Percentiles rank a stretch among this genome's conserved stretches.
Conservation (phyloP, 2,888 invertebrate species). For the Athalia circularis region DNA sequence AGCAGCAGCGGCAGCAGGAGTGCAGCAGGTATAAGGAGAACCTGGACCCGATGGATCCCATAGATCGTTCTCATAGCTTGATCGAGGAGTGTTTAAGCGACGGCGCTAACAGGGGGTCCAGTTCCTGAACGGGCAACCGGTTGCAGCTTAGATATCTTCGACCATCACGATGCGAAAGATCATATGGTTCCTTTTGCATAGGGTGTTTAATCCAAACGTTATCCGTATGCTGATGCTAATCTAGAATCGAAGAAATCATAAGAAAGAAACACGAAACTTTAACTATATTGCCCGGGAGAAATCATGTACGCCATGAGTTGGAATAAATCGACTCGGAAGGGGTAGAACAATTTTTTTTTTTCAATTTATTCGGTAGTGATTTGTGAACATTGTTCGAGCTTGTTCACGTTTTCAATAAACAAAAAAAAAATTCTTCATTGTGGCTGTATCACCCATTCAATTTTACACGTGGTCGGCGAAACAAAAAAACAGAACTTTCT, state of each 20-base stretch:
- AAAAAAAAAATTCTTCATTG: background rate
- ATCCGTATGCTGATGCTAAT: background rate
- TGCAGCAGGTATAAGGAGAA: constrained; percentile 18
- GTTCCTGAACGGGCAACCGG: constrained; percentile 17
- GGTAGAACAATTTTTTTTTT: too few relatives aligned
- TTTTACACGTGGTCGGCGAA: too few relatives aligned
- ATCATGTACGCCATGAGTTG: too few relatives aligned
- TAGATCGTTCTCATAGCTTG: constrained; percentile 32
- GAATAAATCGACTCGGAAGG: too few relatives aligned
- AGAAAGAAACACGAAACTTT: too few relatives aligned
- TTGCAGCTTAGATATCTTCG: background rate
- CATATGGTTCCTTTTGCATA: background rate
- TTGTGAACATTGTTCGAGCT: background rate
- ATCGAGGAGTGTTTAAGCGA: constrained; percentile 41
- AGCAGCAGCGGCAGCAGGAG: too few relatives aligned
- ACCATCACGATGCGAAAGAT: background rate
- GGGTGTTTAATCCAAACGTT: background rate
- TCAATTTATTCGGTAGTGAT: background rate
- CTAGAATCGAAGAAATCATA: background rate
- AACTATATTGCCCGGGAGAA: too few relatives aligned
- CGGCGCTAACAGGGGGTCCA: constrained; percentile 40
- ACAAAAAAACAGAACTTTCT: too few relatives aligned
- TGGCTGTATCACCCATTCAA: background rate
- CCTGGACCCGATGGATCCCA: constrained; percentile 37
- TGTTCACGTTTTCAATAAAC: background rate